phyloP scores from a whole-genome alignment of 2,888 invertebrate genomes.

The Andricus quercusramuli region DNA sequence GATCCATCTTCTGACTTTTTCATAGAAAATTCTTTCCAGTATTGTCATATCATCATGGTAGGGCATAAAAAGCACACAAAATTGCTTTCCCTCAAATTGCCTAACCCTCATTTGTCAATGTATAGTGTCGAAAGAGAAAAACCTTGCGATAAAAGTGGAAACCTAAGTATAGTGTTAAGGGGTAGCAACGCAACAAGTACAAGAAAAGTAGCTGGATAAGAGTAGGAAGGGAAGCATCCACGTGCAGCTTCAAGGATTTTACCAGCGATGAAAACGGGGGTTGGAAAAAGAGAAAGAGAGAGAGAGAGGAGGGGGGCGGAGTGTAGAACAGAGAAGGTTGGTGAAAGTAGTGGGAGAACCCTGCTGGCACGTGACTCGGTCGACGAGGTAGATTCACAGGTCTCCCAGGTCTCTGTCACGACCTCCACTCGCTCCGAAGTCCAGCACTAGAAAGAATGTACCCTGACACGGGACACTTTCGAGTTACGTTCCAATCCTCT shows the following conservation, averaged over 20 bases:
- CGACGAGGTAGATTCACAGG: slow-evolving; percentile 52
- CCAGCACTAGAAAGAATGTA: slow-evolving; percentile 47
- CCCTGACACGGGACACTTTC: slow-evolving; percentile 41
- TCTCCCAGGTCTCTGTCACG: slow-evolving; percentile 16
- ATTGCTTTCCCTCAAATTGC: slow-evolving; percentile 11
- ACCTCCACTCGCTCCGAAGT: slow-evolving; percentile 29
- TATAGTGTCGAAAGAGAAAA: slow-evolving; percentile 12
- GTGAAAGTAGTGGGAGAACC: background rate
- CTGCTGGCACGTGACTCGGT: slow-evolving; percentile 40
- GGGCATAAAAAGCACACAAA: slow-evolving; percentile 3
- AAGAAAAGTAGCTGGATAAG: slow-evolving; percentile 11
- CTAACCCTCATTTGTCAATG: background rate
- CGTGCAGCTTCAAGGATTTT: background rate
- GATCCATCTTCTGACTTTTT: background rate
- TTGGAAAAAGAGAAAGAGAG: background rate
- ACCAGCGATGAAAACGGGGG: background rate
- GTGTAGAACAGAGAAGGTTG: slow-evolving; percentile 3
- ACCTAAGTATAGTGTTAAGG: slow-evolving; percentile 18
- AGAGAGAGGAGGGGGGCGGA: too few species aligned
- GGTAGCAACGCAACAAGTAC: slow-evolving; percentile 25
- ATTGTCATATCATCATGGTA: background rate
- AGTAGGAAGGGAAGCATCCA: background rate
- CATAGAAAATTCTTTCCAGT: background rate
- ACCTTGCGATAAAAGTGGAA: slow-evolving; percentile 14
- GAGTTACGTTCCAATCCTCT: background rate